Base-by-base conservation (phyloP, 2,888 invertebrate species). In the Drosophila multiciliata region DNA sequence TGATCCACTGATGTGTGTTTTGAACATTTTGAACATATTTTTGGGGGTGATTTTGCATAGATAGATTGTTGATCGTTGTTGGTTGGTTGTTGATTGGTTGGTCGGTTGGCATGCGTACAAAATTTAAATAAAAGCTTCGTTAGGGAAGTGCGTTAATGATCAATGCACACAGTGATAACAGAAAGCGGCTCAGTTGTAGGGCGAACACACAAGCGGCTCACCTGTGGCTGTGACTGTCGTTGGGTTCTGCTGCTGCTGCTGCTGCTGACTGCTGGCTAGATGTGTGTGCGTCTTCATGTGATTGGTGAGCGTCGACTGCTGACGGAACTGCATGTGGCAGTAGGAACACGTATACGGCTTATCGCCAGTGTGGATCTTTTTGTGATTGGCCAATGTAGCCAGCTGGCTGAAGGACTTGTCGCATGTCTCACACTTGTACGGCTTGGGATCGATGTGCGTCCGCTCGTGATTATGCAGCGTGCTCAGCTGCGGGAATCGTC, bases 111-210 rank as follows among this genome's bases (percentile, higher is more conserved):
- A 89, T 87, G 91, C 91, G 91, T 91, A 91, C 91, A 90, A 89
- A 88, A 91, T 91, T 91, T 87, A 92, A 91, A 91, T 89, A 90
- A 91, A 92, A 91, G 91, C 90, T 91, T 91, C 90, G 92, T 91
- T 91, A 91, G 91, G 91, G 91, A 86, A 91, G 91, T 90, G 86
- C 86, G 88, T 87, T 89, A 87, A 81, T 89, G 78, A 81, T 86
- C 85, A 87, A 87, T 87, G 88, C 88, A 87, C 85, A 86, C 85
- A 87, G 87, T 87, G 90, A 90, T 91, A 82, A 90, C 90, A 89
- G 82, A 85, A 87, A 87, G 90, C 90, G 88, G 83, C 89, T 89
- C 82, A 90, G 89, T 90, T 81, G 90, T 90, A 91, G 88, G 92
- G 90, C 91, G 91, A 89, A 91, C 91, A 91, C 89, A 91, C 90